Evolutionary conservation across 2,797 vertebrate species (phyloP), one percentile per base, ranked within the genome.

Genomic region (Tauraco hartlaubi): DNA sequence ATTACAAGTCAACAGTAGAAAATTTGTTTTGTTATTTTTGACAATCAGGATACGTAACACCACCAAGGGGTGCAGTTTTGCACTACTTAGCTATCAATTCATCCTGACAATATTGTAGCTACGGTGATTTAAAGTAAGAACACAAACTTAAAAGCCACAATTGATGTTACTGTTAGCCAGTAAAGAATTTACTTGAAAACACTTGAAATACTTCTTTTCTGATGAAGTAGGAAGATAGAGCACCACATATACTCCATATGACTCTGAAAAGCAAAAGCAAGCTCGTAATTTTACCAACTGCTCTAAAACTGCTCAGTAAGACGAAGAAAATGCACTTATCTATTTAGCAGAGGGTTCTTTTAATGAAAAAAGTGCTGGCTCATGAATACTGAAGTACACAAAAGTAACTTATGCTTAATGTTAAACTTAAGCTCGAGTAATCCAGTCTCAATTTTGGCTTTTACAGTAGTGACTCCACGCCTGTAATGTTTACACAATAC

Each of bases 1-100:
- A 92, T 79, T 67, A 33, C 9, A 54, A 61, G 74, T 73, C 68
- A 71, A 17, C 15, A 66, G 20, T 8, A 48, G 41, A 41, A 35
- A 28, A 71, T 76, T 72, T 31, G 46, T 59, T 77, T 85, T 56
- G 28, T 62, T 76, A 8, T 39, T 90, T 92, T 64, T 78, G 17
- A 74, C 51, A 71, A 83, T 22, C 25, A 73, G 48, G 78, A 90
- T 28, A 72, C 3, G 6, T 63, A 88, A 82, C 85, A 92, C 95
- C 96, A 96, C 92, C 95, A 94, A 88, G 92, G 94, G 96, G 96
- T 83, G n/a, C 4, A 88, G 51, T 44, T 86, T 62, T 90, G 90
- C 74, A 94, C 33, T 94, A 62, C 35, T 35, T 35, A 35, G 35
- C 35, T 35, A 35, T 35, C 35, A 35, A 35, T 35, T 35, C 35